Base-by-base conservation (phyloP, 2,888 invertebrate genomes). In the Epsilonema sp. region DNA sequence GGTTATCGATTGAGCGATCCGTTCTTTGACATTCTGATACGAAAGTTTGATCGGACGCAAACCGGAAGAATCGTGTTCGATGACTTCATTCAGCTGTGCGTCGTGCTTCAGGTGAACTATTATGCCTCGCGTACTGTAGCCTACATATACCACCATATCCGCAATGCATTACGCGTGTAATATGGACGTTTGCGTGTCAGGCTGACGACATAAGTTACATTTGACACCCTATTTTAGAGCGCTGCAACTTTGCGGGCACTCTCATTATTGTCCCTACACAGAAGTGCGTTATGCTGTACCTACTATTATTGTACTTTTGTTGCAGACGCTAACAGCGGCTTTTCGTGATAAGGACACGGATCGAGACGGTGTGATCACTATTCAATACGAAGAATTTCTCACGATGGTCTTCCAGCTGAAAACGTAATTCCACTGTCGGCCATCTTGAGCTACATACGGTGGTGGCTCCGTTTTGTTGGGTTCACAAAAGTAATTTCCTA, bases 21-120 rank as follows among this genome's bases (percentile, higher is more conserved):
- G 49, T 75, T 90, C 46, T 75, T 86, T 49, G 76, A 76, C 52
- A 75, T 80, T 36, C 74, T 94, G 60, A 73, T 97, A 45, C 76
- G 79, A 55, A 92, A 92, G 68, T 97, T 90, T 70, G 94, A 94
- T 69, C 74, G 92, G 54, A 79, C 78, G 60, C 87, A 87, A n/a
- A 72, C 75, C 45, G 85, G 86, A 26, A 82, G 80, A 5, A 83
- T 97, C 57, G 76, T 85, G 46, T 97, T 97, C 70, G 94, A 97
- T 71, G 94, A 97, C 67, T 94, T 94, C 66, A 92, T 94, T 56
- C 92, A 92, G 65, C 86, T 87, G 64, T 89, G 87, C 66, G 78
- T 92, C 52, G 79, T 83, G 46, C 71, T 46, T 3, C 47, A 50
- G 50, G 48, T 48, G 21, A 37, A 21, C n/a, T n/a, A n/a, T n/a